Base-by-base conservation (phyloP, 2,888 invertebrate species). In the Acleris laterana region DNA sequence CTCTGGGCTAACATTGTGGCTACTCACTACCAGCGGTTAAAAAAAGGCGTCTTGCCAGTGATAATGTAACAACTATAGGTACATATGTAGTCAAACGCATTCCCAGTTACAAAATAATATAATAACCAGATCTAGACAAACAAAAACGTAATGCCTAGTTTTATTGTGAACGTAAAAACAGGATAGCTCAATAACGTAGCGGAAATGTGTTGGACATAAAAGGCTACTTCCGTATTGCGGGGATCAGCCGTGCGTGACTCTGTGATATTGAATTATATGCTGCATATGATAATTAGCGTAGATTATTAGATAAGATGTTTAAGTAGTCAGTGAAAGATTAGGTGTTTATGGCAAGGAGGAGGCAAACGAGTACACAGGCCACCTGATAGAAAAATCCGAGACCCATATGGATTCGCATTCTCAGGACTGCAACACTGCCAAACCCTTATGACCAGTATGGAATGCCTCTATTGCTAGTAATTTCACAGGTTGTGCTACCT, bases 141-240 rank as follows among this genome's bases (percentile, higher is more conserved):
- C 28, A 49, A 59, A 44, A 28, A 59, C n/a, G 16, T 55, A 17
- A 22, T 56, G 13, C 53, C 4, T 44, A 59, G 32, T 38, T 50
- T 60, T 65, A 56, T 19, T 17, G 32, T 57, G 46, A 20, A 48
- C 19, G 50, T 56, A 61, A 57, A 62, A 63, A 66, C 19, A 57
- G 46, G 57, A 66, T 62, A 62, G 51, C 44, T 50, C 57, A 56
- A 51, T 59, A 55, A 60, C 58, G 49, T 51, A 57, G 50, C 69
- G 69, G 70, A 69, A 70, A 57, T 48, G 62, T 60, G 51, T 58
- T 51, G 62, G 64, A 57, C 48, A 68, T 53, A 68, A 65, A 65
- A 61, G 62, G 61, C 50, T 51, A 61, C 61, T 65, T 68, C 64
- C 60, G 58, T 66, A 25, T 42, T 25, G 51, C 49, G 52, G 25